These are phyloP conservation scores for Sanderia malayensis DNA, from an alignment of 30 jellyfish, hydroid and myxozoan species.

Conservation along the genomic window DNA sequence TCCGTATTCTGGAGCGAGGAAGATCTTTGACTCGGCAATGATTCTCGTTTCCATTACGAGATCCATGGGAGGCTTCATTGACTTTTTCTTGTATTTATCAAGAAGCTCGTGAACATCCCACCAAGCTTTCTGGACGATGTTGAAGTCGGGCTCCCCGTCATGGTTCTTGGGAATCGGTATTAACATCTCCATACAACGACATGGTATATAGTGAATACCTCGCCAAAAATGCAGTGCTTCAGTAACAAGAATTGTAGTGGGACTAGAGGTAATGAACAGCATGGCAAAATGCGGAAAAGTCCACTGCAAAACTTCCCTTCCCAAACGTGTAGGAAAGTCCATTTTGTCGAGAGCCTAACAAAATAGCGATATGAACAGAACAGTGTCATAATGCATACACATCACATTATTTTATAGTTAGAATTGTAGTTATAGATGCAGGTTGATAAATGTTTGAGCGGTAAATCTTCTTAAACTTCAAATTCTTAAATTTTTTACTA, in stretches of 20 bases:
- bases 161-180: neutral
- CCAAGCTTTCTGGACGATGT: neutral
- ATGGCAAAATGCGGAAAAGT: neutral
- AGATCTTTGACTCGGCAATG: neutral
- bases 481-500: too few species aligned
- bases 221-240: slow-evolving; percentile 8
- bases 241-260: slow-evolving; percentile 2
- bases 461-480: too few species aligned
- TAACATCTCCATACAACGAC: slow-evolving; percentile 10
- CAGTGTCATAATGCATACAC: too few species aligned
- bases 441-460: too few species aligned
- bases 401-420: too few species aligned
- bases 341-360: neutral
- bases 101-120: neutral
- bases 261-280: neutral
- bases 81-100: neutral
- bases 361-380: too few species aligned
- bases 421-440: too few species aligned
- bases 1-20: slow-evolving; percentile 10
- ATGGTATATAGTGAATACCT: slow-evolving; percentile 5
- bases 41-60: neutral
- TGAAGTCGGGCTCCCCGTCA: neutral
- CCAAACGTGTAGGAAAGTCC: too few species aligned
- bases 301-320: neutral
- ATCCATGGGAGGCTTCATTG: neutral